These are phyloP conservation scores for Oenanthe melanoleuca DNA, from an alignment of 2,113 vertebrate species.

Conservation along the genomic window DNA sequence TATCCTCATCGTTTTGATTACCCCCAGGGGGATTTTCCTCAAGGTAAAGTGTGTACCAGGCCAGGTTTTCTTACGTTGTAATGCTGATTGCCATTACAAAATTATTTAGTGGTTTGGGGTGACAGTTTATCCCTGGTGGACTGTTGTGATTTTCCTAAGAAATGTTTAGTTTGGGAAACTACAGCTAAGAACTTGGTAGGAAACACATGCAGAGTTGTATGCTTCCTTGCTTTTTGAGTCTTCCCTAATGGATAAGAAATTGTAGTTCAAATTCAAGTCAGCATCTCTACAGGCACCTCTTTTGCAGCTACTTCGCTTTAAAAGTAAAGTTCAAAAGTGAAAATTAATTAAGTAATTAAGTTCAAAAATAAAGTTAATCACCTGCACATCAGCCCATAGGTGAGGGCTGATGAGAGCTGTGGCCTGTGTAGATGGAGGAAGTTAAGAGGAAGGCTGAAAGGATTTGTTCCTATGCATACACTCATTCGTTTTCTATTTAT, in stretches of 20 bases:
- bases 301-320: not conserved
- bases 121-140: not conserved
- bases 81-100: not conserved
- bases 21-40: conserved; percentile 90
- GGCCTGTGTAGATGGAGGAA: not conserved
- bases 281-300: not conserved
- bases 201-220: accelerated
- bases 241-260: not conserved
- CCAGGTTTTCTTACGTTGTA: not conserved
- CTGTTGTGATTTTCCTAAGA: not conserved
- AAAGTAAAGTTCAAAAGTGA: not conserved
- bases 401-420: not conserved
- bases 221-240: not conserved
- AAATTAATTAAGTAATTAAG: not conserved
- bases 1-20: conserved; percentile 96
- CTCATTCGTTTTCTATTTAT: not conserved
- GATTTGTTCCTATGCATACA: not conserved
- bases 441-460: not conserved
- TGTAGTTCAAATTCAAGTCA: not conserved
- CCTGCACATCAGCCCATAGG: accelerated
- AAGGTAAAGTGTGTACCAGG: conserved; percentile 75
- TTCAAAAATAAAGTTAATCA: not conserved
- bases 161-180: not conserved
- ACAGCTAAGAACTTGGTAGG: accelerated
- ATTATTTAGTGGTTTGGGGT: not conserved